A percentile compares a stretch with the other conserved stretches of the same genome.
Evolutionary conservation across 2,797 vertebrate genomes (phyloP).

Genomic region (Chiroxiphia lanceolata): DNA sequence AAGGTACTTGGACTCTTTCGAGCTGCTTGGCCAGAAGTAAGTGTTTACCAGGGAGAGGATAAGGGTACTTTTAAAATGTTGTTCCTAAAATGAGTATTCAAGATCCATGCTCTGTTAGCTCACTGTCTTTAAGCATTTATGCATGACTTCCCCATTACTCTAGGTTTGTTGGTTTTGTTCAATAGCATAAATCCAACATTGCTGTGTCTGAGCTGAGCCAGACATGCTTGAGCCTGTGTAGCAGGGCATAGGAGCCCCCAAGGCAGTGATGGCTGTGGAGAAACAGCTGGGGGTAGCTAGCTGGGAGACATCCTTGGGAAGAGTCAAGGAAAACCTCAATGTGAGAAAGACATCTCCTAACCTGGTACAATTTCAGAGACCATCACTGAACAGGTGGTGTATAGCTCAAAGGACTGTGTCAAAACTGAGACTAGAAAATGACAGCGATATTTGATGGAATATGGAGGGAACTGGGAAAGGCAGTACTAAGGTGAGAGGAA

Average conservation of each 20-base stretch:
- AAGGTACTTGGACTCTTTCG: background rate
- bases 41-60: background rate
- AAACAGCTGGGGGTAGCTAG: background rate
- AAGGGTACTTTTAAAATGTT: background rate
- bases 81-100: background rate
- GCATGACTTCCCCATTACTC: background rate
- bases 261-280: background rate
- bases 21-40: background rate
- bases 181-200: fast-evolving
- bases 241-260: background rate
- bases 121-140: background rate
- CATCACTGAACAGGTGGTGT: background rate
- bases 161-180: background rate
- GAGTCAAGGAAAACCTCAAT: background rate
- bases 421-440: background rate
- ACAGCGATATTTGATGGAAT: background rate
- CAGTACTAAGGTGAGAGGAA: background rate
- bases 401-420: background rate
- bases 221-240: background rate
- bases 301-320: background rate
- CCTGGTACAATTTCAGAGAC: background rate
- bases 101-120: background rate
- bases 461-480: background rate
- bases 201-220: background rate
- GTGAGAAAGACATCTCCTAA: background rate